phyloP scores from a whole-genome alignment of 2,113 vertebrate species.

The Aleadryas rufinucha region DNA sequence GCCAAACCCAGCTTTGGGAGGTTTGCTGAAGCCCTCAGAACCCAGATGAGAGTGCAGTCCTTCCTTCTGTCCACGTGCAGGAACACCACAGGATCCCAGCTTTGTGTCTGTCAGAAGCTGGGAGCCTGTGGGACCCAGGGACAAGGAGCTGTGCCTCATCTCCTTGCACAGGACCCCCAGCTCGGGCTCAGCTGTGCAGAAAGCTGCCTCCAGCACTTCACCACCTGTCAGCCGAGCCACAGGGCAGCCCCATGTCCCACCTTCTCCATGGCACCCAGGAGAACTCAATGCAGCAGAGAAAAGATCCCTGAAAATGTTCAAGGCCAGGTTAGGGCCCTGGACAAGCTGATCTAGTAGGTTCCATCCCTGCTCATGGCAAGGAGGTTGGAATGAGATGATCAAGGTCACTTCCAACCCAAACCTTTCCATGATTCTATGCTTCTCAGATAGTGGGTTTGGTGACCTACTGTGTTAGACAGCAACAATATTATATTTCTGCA shows the following conservation, averaged over 20 bases:
- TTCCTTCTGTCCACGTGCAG: not conserved
- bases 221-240: not conserved
- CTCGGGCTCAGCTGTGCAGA: not conserved
- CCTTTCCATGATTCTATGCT: too few relatives aligned
- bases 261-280: not conserved
- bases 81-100: not conserved
- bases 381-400: not conserved
- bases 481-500: not conserved
- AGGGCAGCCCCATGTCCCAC: rapidly evolving
- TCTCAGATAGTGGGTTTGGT: not conserved
- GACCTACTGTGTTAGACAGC: not conserved
- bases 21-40: not conserved
- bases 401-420: not conserved
- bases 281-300: not conserved
- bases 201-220: rapidly evolving
- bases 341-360: not conserved
- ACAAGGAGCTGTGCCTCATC: not conserved
- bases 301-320: not conserved
- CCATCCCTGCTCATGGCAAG: not conserved
- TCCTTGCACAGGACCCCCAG: rapidly evolving
- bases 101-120: not conserved
- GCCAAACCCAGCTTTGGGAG: not conserved
- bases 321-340: not conserved
- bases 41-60: not conserved
- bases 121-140: not conserved